Base-by-base conservation (phyloP, 23 tunicate genomes). In the Trididemnum clinides region DNA sequence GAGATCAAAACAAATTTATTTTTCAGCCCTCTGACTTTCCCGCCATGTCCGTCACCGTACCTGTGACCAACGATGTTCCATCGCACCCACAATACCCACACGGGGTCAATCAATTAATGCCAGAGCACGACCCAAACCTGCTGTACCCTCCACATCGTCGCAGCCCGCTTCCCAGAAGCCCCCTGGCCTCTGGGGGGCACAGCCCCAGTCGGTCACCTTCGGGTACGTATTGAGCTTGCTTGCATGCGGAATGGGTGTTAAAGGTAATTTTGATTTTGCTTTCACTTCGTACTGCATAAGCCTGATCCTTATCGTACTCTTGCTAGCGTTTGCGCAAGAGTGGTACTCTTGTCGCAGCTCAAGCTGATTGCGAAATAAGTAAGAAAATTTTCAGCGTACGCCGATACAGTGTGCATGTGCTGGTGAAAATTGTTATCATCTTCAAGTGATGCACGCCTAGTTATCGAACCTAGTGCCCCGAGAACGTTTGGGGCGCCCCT, bases 201-300 rank as follows among this genome's bases (percentile, higher is more conserved):
- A 88, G 93, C 62, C 98, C 98, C 20, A 88, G 84, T 62, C 87
- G 93, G 0, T 93, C 98, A 0, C 98, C 97, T n/a, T 82, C 97
- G 29, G 95, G 95, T 88, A 59, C 3, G 80, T 38, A 28, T 38
- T 73, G 37, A 6, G 75, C 6, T 5, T 66, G 75, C 36, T 28
- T 28, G n/a, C 36, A 66, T 5, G 7, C 75, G 20, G 25, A 10
- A 12, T 3, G 66, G 20, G 54, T 44, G 54, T 44, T 44, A 7
- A 7, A 44, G 15, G 12, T 44, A 10, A 44, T 15, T 44, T 44
- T 44, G n/a, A n/a, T n/a, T n/a, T n/a, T n/a, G n/a, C n/a, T n/a
- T n/a, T n/a, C n/a, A n/a, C n/a, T n/a, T n/a, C n/a, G n/a, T n/a
- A n/a, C n/a, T n/a, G n/a, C n/a, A n/a, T n/a, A n/a, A n/a, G n/a